These are phyloP conservation scores for Peucedramus taeniatus DNA, from an alignment of 2,113 vertebrate species.

Conservation along the genomic window DNA sequence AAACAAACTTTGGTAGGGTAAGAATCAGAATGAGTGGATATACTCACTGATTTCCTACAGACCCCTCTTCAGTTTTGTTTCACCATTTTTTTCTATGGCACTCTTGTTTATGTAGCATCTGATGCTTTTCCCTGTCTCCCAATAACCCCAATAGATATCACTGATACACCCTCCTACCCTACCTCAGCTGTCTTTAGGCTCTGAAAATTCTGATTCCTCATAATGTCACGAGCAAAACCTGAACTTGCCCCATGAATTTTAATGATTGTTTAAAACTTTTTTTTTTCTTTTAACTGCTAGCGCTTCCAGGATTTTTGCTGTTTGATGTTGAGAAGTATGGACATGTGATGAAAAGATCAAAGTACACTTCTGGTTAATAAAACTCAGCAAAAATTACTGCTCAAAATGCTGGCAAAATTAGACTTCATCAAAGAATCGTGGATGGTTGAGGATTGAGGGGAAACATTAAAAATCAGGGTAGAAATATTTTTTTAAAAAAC, in stretches of 20 bases:
- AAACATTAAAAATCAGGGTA: background rate
- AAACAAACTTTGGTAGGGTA: background rate
- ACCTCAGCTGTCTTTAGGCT: background rate
- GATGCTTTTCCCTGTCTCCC: background rate
- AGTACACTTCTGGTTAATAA: conserved; percentile 34
- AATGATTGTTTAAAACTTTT: background rate
- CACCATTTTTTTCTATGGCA: rapidly evolving
- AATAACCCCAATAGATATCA: background rate
- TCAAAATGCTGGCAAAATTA: conserved; percentile 45
- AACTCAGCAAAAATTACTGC: conserved; percentile 42
- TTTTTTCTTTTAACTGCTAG: background rate
- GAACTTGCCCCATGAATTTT: conserved; percentile 3
- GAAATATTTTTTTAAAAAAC: background rate
- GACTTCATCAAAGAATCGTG: conserved; percentile 35
- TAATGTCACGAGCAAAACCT: background rate
- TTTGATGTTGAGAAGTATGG: conserved; percentile 46
- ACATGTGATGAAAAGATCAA: conserved; percentile 52
- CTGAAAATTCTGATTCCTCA: background rate
- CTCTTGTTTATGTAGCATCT: background rate
- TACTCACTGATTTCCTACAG: background rate
- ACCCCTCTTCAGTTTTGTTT: background rate
- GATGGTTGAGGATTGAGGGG: background rate
- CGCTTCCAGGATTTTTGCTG: conserved; percentile 11
- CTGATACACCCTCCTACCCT: background rate
- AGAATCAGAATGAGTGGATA: background rate